A percentile compares a stretch with the other conserved stretches of the same genome.
These are phyloP conservation scores for Acholoe squamosa DNA, from an alignment of 2,888 invertebrate species.

Conservation along the genomic window DNA sequence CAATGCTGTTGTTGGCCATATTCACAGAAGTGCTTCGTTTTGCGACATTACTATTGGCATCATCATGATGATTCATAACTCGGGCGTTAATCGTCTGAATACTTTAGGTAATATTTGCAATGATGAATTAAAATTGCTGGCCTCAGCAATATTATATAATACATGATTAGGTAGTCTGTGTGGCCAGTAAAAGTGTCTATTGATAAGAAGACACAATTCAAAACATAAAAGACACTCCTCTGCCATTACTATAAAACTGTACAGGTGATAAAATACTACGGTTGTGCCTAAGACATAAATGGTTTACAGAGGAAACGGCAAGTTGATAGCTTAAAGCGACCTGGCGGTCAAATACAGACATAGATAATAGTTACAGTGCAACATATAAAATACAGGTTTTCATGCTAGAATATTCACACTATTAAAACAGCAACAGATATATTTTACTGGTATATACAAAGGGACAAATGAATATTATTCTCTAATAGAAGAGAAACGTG, in stretches of 20 bases:
- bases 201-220: not conserved
- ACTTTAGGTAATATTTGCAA: slow-evolving; percentile 17
- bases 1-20: not conserved
- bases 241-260: not conserved
- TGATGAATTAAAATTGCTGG: not conserved
- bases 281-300: not conserved
- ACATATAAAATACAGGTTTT: no score
- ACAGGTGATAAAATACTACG: not conserved
- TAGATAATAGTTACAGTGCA: no score
- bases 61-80: slow-evolving; percentile 31
- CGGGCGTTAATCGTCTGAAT: slow-evolving; percentile 31
- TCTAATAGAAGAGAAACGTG: no score
- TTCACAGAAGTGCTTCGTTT: slow-evolving; percentile 2
- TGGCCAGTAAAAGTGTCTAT: not conserved
- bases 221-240: not conserved
- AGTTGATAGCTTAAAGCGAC: slow-evolving; percentile 1
- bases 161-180: not conserved
- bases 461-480: no score
- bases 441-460: no score
- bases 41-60: not conserved
- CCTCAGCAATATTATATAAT: not conserved
- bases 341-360: no score
- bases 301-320: not conserved
- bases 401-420: no score
- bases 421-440: no score